A percentile compares a stretch with the other conserved stretches of the same genome.
These are phyloP conservation scores for Myotis myotis DNA, from an alignment of 2,797 vertebrate genomes.

Conservation along the genomic window DNA sequence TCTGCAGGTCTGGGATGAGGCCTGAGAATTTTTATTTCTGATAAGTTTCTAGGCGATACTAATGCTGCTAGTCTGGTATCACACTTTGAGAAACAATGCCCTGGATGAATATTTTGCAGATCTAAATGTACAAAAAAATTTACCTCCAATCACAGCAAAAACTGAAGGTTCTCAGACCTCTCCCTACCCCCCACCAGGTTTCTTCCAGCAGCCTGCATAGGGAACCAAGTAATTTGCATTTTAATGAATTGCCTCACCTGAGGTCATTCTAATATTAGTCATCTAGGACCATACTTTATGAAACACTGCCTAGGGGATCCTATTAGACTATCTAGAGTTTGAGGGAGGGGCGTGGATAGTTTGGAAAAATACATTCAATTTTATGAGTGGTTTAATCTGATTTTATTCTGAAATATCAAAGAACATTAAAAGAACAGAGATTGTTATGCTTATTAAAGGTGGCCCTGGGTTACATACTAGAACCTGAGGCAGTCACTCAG, in stretches of 20 bases:
- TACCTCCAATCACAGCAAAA: background rate
- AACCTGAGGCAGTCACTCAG: background rate
- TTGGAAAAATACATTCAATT: background rate
- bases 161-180: background rate
- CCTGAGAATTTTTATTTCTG: background rate
- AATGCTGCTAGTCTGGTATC: background rate
- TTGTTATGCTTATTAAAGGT: background rate
- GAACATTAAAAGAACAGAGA: background rate
- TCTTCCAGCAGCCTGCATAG: background rate
- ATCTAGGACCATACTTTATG: background rate
- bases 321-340: background rate
- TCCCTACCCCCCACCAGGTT: background rate
- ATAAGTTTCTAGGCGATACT: background rate
- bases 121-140: background rate
- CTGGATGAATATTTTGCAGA: background rate
- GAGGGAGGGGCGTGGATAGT: background rate
- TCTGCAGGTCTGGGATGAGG: background rate
- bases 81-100: background rate
- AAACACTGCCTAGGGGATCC: background rate
- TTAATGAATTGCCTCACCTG: background rate
- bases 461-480: background rate
- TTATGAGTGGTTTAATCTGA: conserved; percentile 14
- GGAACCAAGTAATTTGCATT: background rate
- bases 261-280: background rate
- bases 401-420: background rate